phyloP scores from a whole-genome alignment of 2,797 vertebrate species.

The Ciconia nigra region DNA sequence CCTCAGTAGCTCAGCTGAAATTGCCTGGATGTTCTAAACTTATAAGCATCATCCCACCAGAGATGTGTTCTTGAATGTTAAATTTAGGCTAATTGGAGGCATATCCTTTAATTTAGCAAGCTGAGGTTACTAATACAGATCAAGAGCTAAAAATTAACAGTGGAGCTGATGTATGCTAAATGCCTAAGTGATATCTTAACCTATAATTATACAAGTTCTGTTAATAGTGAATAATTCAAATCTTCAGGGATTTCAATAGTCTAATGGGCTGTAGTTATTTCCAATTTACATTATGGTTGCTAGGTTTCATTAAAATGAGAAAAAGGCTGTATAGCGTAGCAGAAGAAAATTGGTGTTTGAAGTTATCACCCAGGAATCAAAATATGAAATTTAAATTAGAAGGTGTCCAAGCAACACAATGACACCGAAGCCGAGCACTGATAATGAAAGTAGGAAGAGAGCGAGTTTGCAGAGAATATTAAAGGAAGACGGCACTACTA shows the following conservation, averaged over 20 bases:
- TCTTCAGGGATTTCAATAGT: slow-evolving; percentile 47
- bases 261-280: slow-evolving; percentile 55
- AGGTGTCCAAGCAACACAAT: slow-evolving; percentile 50
- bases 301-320: slow-evolving; percentile 62
- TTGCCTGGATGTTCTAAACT: slow-evolving; percentile 53
- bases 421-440: neutral
- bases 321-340: neutral
- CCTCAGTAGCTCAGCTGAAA: slow-evolving; percentile 23
- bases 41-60: slow-evolving; percentile 36
- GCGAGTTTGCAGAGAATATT: neutral
- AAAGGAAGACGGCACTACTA: neutral
- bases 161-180: slow-evolving; percentile 59
- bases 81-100: slow-evolving; percentile 70
- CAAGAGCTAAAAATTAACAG: slow-evolving; percentile 64
- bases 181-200: slow-evolving; percentile 63
- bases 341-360: slow-evolving; percentile 52
- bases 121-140: slow-evolving; percentile 64
- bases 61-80: slow-evolving; percentile 65
- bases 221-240: slow-evolving; percentile 66
- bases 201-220: slow-evolving; percentile 69
- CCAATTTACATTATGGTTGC: slow-evolving; percentile 58
- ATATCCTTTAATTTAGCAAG: slow-evolving; percentile 67
- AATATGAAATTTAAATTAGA: slow-evolving; percentile 60
- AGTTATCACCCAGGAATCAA: slow-evolving; percentile 53
- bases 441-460: neutral